Base-by-base conservation (phyloP, 2,797 vertebrate species). In the Eurystomus glaucurus region DNA sequence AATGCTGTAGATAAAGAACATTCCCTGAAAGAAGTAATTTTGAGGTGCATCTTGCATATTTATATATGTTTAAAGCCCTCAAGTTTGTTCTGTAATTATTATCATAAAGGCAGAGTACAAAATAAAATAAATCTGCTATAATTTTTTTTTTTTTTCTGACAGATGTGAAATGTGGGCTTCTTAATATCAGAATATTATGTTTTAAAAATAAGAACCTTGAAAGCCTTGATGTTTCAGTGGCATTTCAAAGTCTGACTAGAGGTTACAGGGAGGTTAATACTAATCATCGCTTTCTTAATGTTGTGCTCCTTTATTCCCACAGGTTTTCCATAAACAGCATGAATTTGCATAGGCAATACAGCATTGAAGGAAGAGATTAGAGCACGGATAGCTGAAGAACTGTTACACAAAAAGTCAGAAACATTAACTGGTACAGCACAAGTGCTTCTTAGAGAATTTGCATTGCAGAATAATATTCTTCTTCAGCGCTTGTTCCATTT, bases 1-100 rank as follows among this genome's bases (percentile, higher is more conserved):
- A 97, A 97, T 78, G 94, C 77, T 92, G 87, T 51, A 93, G 88
- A 93, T 76, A 87, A 92, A 46, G 78, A 93, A 89, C 66, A 93
- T 33, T 91, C 62, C 91, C 82, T 93, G 84, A 76, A 97, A 97
- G 77, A 94, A 95, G 84, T 90, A 83, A 97, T 97, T 97, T 82
- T 83, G 80, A 96, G 51, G 81, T 86, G 94, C 61, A 94, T 88
- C 89, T 94, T 95, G 19, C 19, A 29, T 69, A 37, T 91, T 95
- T 89, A 78, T 80, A 75, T 90, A 81, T 50, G 58, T 91, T 91
- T 88, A 95, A 95, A 96, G 55, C 41, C 60, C 76, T 64, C 75
- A 93, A 78, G 25, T 83, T 96, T 84, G 82, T 94, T 77, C 90
- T 97, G 39, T 60, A 98, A 95, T 86, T 96, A 96, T 88, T 96